Evolutionary conservation across 2,113 vertebrate species (phyloP), one percentile per base, ranked within the genome.

Genomic region (Xiphophorus couchianus): DNA sequence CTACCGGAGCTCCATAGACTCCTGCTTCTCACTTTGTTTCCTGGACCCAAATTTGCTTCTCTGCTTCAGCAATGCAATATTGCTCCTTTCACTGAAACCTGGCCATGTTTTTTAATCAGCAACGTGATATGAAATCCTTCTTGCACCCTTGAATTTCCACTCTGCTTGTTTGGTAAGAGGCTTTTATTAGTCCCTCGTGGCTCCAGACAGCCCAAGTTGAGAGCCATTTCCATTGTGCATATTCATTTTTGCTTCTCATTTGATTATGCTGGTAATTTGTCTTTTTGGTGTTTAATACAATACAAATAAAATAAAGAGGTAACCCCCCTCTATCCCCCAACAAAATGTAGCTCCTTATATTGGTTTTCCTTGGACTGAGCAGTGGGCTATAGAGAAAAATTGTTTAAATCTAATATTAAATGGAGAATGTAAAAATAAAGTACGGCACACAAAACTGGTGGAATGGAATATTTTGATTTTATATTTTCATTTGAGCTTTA

Each of bases 31-130:
- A 39, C 75, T 76, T 84, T 69, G 66, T 87, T 87, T 79, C 62
- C 30, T 80, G 65, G 61, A 33, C 51, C 68, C 62, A 51, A 58
- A 62, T 73, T 73, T 22, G 11, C 25, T 28, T 68, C 7, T 22
- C 3, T 77, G 82, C 48, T 48, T 13, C 10, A n/a, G 37, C 35
- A 66, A 31, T 37, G 61, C 4, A 31, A 17, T 10, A 39, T 11
- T 60, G 44, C 73, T 83, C 69, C 75, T 84, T 80, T 85, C 35
- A 62, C 67, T 73, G 83, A 86, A 79, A 63, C 27, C 28, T 66
- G 33, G 35, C 35, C 29, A 9, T 29, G 0, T 81, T 85, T 83
- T 28, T 65, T 79, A 75, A 78, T 69, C 37, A 51, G 42, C 2
- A 8, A 29, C 35, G 13, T 75, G 12, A 77, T 77, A 75, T 74